phyloP scores from a whole-genome alignment of 92 coral and sea anemone species.

The Isaurus tuberculatus region DNA sequence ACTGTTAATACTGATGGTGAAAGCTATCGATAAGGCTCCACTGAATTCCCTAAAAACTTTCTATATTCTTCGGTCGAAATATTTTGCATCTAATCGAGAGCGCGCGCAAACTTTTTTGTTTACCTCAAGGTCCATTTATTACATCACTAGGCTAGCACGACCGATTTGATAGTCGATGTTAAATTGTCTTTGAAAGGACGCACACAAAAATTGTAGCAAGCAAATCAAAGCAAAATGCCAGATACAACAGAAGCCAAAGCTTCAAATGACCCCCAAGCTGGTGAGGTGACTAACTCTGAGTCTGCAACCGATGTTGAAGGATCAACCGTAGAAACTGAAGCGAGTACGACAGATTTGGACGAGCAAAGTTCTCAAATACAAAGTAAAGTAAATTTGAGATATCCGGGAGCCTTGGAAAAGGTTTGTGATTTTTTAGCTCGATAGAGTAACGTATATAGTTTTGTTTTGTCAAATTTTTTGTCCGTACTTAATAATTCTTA shows the following conservation, averaged over 20 bases:
- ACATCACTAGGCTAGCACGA: constrained; percentile 5
- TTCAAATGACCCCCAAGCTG: not conserved
- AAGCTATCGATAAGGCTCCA: too few species aligned
- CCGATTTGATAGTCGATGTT: not conserved
- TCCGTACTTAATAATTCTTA: too few species aligned
- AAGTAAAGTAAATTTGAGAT: constrained; percentile 29
- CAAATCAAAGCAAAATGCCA: not conserved
- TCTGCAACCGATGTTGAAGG: constrained; percentile 16
- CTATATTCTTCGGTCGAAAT: too few species aligned
- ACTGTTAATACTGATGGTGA: too few species aligned
- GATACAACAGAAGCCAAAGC: not conserved
- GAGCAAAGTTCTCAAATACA: constrained; percentile 11
- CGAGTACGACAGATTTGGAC: constrained; percentile 2
- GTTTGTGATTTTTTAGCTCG: not conserved
- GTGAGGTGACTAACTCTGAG: constrained; percentile 5
- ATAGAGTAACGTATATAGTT: too few species aligned
- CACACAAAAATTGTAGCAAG: not conserved
- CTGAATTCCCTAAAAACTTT: too few species aligned
- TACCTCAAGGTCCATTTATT: not conserved
- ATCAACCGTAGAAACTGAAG: not conserved
- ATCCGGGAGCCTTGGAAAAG: constrained; percentile 16
- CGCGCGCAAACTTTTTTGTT: constrained; percentile 9
- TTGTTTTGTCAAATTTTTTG: too few species aligned
- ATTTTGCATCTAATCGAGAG: not conserved
- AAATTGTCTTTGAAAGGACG: not conserved